Base-by-base conservation (phyloP, 2,113 vertebrate genomes). In the Eublepharis macularius region DNA sequence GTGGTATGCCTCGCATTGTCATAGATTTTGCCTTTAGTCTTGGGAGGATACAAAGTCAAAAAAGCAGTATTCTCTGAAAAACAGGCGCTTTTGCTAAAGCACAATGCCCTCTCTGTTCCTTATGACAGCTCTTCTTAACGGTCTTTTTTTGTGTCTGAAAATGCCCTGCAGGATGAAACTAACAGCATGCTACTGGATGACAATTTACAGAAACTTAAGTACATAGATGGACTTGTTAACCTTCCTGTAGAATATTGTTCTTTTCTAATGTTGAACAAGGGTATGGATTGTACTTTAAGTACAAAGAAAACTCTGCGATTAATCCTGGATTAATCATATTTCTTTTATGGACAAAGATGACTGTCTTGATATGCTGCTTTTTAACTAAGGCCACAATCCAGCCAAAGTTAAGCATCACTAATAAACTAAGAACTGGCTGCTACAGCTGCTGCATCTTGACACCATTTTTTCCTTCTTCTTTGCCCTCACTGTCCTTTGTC, bases 141-240 rank as follows among this genome's bases (percentile, higher is more conserved):
- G 66, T 82, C 8, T 17, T 39, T 43, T 69, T 84, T 57, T 57
- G 17, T n/a, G 11, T 36, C 29, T 24, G 49, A 43, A 69, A 80
- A 86, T 74, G 68, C 54, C 77, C 68, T 60, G 68, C 69, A 86
- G 77, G 77, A 39, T 73, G 41, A 73, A 80, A 73, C 76, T 21
- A 39, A 24, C 41, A 13, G n/a, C 63, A 86, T 65, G 76, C 21
- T 21, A 32, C 34, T 72, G 77, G 65, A 54, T 65, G 84, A 80
- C 69, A 80, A 49, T 63, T 85, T 70, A 72, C 39, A 79, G 77
- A 80, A 19, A 72, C 26, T 41, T 54, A 78, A 72, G 54, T 24
- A n/a, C 12, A 24, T 3, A 49, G 57, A 45, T 63, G 81, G 81
- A 32, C 29, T 75, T 73, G 54, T 75, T 83, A 75, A 83, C 73